phyloP scores from a whole-genome alignment of 1,140 invertebrate species.

The Polypedilum vanderplanki region DNA sequence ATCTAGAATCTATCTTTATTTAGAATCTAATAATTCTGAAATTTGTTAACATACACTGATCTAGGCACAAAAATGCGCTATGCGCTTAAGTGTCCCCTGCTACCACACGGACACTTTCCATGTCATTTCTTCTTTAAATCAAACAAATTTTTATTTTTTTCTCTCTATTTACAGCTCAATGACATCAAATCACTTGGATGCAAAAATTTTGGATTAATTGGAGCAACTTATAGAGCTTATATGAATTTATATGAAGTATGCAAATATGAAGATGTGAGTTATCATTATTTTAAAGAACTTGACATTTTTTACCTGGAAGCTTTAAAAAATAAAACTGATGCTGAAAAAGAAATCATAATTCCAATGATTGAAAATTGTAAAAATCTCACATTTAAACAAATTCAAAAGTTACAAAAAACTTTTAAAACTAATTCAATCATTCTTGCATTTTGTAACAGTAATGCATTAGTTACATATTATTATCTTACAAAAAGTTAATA shows the following conservation, averaged over 20 bases:
- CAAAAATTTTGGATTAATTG: background rate
- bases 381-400: background rate
- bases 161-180: background rate
- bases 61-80: no score
- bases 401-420: background rate
- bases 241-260: constrained; percentile 23
- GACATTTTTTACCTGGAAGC: background rate
- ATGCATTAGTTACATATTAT: background rate
- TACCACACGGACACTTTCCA: no score
- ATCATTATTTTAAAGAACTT: background rate
- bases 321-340: background rate
- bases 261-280: background rate
- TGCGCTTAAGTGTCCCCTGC: no score
- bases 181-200: background rate
- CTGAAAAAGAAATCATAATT: background rate
- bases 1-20: no score
- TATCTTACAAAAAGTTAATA: background rate
- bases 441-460: background rate
- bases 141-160: no score
- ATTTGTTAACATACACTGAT: no score
- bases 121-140: no score
- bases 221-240: background rate
- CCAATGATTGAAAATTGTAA: background rate
- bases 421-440: background rate
- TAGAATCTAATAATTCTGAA: no score